A percentile compares a stretch with the other conserved stretches of the same genome.
phyloP scores from a whole-genome alignment of 2,797 vertebrate species.

The Micropoecilia bifurca region DNA sequence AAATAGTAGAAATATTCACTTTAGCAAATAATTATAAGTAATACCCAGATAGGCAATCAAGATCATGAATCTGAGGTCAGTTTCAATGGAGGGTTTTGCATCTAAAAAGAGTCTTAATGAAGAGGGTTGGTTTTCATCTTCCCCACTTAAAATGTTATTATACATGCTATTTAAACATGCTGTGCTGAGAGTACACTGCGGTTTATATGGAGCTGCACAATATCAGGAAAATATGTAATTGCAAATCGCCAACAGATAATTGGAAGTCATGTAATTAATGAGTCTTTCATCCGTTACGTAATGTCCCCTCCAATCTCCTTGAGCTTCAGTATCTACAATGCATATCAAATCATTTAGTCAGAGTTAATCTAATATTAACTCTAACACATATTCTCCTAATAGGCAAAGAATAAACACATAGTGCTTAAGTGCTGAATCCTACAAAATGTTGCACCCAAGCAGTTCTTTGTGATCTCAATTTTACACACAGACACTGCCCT shows the following conservation, averaged over 20 bases:
- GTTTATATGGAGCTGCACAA: neutral
- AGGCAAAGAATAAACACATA: neutral
- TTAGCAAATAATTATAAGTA: neutral
- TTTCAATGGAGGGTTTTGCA: neutral
- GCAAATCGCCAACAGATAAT: neutral
- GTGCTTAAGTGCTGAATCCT: neutral
- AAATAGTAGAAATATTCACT: neutral
- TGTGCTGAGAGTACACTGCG: neutral
- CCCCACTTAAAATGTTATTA: neutral
- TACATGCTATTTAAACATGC: neutral
- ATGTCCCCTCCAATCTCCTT: neutral
- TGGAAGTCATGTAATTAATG: neutral
- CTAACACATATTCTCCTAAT: neutral
- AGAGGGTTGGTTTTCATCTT: neutral
- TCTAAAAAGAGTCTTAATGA: neutral
- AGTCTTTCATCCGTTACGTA: neutral
- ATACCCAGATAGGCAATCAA: neutral
- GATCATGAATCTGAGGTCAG: neutral
- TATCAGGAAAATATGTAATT: neutral
- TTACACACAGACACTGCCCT: constrained; percentile 26
- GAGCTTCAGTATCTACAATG: neutral
- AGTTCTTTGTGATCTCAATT: neutral
- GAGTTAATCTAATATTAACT: neutral
- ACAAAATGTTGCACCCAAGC: neutral
- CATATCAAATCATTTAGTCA: neutral